Base-by-base conservation (phyloP, 2,888 invertebrate species). In the Zelleria hepariella region DNA sequence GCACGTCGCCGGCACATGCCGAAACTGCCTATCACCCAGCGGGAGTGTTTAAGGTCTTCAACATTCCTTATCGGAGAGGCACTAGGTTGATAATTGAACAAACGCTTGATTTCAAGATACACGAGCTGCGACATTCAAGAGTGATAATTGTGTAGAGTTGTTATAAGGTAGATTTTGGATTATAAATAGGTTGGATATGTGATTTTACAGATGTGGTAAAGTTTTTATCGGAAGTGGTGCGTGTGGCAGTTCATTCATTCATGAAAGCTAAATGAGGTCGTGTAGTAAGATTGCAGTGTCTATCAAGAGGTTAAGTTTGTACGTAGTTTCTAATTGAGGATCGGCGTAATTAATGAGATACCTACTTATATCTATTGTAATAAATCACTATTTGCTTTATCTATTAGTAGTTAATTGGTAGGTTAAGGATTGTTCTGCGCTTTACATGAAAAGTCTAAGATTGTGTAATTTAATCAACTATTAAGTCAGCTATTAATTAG, bases 171-270 rank as follows among this genome's bases (percentile, higher is more conserved):
- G 5, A 51, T 51, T 42, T 23, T 51, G 8, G 6, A 51, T 51
- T 7, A 23, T 20, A 2, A 21, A 51, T 51, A 10, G 10, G 51
- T 18, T 20, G 20, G 10, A 21, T 3, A 23, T 51, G 10, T 2
- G 20, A 51, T 23, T 3, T 51, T 51, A 1, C 8, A 21, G 21
- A 42, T 0, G 32, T 10, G 8, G 20, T 1, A 10, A 51, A 21
- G 23, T 0, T 51, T 7, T 20, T 51, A 23, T 51, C 51, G 67
- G 63, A 62, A 60, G 58, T 53, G 15, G 32, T 57, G 3, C 49
- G 24, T 62, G 62, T 65, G 65, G 25, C 47, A n/a, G n/a, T n/a
- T n/a, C n/a, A 56, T 68, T 63, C 69, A 67, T 67, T 68, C 66
- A 67, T 67, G 63, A 68, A 65, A 60, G 54, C 32, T 58, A 55